These are phyloP conservation scores for Aurelia sp. DNA, from an alignment of 30 jellyfish, hydroid and myxozoan genomes.

Conservation along the genomic window DNA sequence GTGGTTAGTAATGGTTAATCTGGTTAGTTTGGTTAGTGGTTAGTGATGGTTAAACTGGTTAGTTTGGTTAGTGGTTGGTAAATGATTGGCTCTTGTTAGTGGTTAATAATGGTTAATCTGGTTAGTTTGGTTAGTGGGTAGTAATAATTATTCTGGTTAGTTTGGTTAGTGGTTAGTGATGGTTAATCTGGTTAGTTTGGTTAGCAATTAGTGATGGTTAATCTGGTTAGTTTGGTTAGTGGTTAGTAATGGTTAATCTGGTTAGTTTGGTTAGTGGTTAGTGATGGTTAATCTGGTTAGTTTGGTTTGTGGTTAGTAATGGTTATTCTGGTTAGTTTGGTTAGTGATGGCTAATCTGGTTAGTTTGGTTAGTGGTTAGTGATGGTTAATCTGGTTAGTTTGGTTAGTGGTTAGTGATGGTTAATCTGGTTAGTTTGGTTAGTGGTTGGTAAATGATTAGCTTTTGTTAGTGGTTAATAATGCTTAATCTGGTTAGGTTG, in stretches of 20 bases:
- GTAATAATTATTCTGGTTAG: not conserved
- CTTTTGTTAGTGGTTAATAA: not conserved
- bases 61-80: too few relatives aligned
- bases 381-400: not conserved
- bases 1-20: too few relatives aligned
- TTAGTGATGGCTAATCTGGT: not conserved
- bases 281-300: not conserved
- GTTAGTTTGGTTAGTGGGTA: constrained; percentile 5
- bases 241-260: not conserved
- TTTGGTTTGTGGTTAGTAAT: not conserved
- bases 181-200: too few relatives aligned
- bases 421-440: not conserved
- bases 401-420: not conserved
- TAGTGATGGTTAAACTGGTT: not conserved
- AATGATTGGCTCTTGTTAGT: not conserved
- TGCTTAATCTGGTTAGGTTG: not conserved
- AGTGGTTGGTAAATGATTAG: not conserved
- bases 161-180: too few relatives aligned
- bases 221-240: not conserved
- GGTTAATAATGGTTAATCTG: not conserved
- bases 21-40: too few relatives aligned
- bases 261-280: not conserved
- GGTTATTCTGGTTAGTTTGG: not conserved
- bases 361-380: not conserved
- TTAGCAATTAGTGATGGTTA: not conserved